A percentile compares a stretch with the other conserved stretches of the same genome.
phyloP scores from a whole-genome alignment of 1,140 invertebrate species.

The Planococcus citri region DNA sequence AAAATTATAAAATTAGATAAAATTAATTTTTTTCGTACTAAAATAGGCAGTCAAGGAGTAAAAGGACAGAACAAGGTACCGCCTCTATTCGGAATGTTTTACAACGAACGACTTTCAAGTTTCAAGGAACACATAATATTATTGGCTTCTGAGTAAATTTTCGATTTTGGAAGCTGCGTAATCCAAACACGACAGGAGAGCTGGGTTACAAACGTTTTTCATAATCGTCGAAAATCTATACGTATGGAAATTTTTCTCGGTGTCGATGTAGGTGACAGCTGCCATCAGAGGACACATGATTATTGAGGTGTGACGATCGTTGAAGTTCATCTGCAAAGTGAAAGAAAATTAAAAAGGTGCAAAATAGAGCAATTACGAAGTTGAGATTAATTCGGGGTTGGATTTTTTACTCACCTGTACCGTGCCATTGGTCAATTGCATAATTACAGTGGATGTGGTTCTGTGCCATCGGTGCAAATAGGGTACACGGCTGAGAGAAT shows the following conservation, averaged over 20 bases:
- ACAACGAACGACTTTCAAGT: too few species aligned
- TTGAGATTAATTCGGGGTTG: too few species aligned
- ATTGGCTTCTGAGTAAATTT: neutral
- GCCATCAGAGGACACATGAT: constrained; percentile 95
- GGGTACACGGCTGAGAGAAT: constrained; percentile 79
- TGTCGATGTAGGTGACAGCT: constrained; percentile 91
- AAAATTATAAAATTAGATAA: too few species aligned
- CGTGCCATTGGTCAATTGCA: too few species aligned
- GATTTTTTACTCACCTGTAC: constrained; percentile 67
- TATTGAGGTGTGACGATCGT: constrained; percentile 95
- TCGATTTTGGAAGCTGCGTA: constrained; percentile 24
- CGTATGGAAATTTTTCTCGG: constrained; percentile 76
- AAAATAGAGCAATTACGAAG: neutral
- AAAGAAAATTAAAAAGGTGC: neutral
- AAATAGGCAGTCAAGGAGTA: too few species aligned
- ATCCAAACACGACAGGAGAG: constrained; percentile 21
- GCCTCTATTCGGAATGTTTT: too few species aligned
- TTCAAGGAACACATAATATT: too few species aligned
- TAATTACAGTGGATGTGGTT: constrained; percentile 84
- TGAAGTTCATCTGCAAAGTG: constrained; percentile 86
- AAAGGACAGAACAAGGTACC: too few species aligned
- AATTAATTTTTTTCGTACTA: too few species aligned
- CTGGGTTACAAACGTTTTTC: constrained; percentile 21
- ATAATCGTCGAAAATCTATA: constrained; percentile 52
- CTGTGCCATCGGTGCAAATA: constrained; percentile 93